Conservation (phyloP, 2,113 vertebrate genomes). For the Cheirogaleus medius region DNA sequence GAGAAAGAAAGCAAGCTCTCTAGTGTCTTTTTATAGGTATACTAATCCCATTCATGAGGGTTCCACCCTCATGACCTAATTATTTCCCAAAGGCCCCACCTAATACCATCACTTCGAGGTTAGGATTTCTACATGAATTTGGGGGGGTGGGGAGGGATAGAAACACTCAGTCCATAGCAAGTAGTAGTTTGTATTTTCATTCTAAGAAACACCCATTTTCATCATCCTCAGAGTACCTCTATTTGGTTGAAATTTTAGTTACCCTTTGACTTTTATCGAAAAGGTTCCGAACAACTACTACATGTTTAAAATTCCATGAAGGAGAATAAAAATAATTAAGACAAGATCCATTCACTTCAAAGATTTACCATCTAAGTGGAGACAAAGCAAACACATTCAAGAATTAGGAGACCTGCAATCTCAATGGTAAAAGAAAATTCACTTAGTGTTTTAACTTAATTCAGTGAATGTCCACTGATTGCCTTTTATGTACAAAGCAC, state of each 20-base stretch:
- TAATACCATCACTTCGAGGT: neutral
- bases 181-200: neutral
- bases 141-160: neutral
- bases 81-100: neutral
- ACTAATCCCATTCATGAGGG: neutral
- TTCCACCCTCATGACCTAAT: neutral
- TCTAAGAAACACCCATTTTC: neutral
- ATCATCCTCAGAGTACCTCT: neutral
- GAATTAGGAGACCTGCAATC: neutral
- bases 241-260: neutral
- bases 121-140: neutral
- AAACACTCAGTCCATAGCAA: neutral
- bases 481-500: conserved; percentile 1
- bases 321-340: neutral
- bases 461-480: neutral
- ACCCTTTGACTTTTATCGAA: neutral
- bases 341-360: neutral
- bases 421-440: neutral
- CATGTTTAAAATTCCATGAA: neutral
- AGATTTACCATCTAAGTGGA: neutral
- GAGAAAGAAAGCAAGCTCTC: neutral
- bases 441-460: neutral
- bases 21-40: neutral
- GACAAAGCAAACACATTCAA: neutral
- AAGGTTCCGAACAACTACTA: neutral